These are phyloP conservation scores for Agelastica alni DNA, from an alignment of 2,888 invertebrate genomes.

Conservation along the genomic window DNA sequence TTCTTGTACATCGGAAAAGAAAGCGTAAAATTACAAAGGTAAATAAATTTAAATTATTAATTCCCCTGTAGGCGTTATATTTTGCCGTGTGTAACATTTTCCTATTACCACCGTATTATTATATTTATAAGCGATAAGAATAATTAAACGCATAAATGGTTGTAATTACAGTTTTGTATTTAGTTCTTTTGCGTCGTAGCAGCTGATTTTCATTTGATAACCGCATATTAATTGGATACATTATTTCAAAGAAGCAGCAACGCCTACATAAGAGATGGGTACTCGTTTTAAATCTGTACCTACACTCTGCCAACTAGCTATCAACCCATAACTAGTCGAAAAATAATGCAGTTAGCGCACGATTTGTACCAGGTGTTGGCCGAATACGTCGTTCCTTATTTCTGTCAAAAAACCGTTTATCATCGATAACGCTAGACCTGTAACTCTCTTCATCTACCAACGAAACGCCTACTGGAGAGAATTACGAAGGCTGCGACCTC, in stretches of 20 bases:
- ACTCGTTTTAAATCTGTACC: conserved; percentile 16
- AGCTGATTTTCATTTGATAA: conserved; percentile 53
- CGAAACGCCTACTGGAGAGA: no score
- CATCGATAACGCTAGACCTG: no score
- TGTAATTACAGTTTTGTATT: conserved; percentile 51
- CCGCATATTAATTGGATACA: conserved; percentile 50
- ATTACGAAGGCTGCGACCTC: no score
- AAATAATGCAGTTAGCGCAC: not conserved
- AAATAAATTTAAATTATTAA: conserved; percentile 27
- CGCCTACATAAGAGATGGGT: conserved; percentile 37
- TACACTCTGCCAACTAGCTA: not conserved
- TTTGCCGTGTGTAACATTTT: conserved; percentile 46
- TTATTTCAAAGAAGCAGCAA: conserved; percentile 47
- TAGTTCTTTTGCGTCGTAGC: conserved; percentile 46
- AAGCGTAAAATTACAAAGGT: conserved; percentile 13
- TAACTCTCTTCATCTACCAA: no score
- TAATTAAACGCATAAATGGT: conserved; percentile 56
- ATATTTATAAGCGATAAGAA: conserved; percentile 54
- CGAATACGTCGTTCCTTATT: no score
- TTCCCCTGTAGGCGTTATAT: conserved; percentile 34
- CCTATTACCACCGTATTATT: conserved; percentile 52
- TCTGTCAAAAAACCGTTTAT: no score
- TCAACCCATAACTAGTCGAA: not conserved
- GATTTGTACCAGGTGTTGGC: no score
- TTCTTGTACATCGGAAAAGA: not conserved